phyloP scores from a whole-genome alignment of 2,888 invertebrate species.

The Eumerus sabulonum region DNA sequence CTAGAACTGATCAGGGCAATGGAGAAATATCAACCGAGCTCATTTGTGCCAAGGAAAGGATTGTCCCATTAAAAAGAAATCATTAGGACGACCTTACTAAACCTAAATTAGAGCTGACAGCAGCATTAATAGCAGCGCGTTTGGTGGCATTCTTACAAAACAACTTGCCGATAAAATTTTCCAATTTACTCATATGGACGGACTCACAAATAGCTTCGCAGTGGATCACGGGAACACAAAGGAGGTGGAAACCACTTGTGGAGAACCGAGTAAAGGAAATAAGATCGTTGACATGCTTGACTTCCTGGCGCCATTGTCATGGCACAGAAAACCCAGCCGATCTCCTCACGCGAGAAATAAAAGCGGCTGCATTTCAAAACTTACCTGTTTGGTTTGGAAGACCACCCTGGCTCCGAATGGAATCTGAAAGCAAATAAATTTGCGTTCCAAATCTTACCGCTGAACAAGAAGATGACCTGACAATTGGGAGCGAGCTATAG shows the following conservation, averaged over 20 bases:
- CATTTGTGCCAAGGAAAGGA: constrained; percentile 3
- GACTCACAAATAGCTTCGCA: constrained; percentile 6
- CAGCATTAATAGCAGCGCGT: constrained; percentile 1
- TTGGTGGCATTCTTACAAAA: not conserved
- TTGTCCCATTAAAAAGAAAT: not conserved
- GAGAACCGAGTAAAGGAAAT: not conserved
- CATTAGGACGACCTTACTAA: not conserved
- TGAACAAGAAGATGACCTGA: not conserved
- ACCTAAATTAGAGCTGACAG: constrained; percentile 8
- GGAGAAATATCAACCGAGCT: not conserved
- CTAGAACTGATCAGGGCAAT: not conserved
- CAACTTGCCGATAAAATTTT: not conserved
- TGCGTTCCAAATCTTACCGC: too few species aligned
- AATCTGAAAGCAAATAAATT: not conserved
- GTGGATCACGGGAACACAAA: not conserved
- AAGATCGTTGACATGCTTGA: not conserved
- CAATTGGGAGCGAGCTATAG: not conserved
- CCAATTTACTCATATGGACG: not conserved
- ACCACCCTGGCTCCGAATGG: not conserved
- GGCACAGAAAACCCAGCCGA: constrained; percentile 13
- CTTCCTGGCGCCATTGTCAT: not conserved
- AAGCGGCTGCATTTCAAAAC: not conserved
- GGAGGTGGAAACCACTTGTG: not conserved
- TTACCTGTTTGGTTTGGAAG: not conserved
- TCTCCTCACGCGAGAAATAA: too few species aligned